These are phyloP conservation scores for Probaryconus sp. DNA, from an alignment of 1,140 invertebrate species.

Conservation along the genomic window DNA sequence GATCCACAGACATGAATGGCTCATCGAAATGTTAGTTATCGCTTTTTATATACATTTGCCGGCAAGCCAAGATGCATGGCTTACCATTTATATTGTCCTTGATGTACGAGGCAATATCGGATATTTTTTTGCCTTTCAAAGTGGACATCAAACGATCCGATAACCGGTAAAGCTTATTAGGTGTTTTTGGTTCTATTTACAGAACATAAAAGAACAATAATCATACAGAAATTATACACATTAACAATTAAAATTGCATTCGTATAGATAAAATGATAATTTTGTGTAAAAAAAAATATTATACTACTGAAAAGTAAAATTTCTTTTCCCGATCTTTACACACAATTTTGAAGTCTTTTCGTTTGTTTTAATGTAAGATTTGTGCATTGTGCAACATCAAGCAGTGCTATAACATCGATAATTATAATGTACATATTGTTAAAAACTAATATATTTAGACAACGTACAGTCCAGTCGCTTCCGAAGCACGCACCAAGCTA, in stretches of 20 bases:
- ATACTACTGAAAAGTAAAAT: neutral
- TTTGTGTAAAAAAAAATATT: constrained; percentile 16
- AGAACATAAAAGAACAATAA: constrained; percentile 69
- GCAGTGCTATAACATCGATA: constrained; percentile 26
- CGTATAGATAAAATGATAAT: no score
- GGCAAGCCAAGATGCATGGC: constrained; percentile 64
- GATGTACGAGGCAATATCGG: constrained; percentile 79
- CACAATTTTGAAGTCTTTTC: no score
- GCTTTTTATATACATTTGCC: constrained; percentile 7
- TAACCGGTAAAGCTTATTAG: constrained; percentile 75
- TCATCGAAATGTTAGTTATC: constrained; percentile 25
- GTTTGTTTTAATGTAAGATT: no score
- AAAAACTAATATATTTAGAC: constrained; percentile 37
- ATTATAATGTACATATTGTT: constrained; percentile 13
- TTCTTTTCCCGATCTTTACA: no score
- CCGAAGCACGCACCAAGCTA: constrained; percentile 93
- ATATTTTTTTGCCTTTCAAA: constrained; percentile 78
- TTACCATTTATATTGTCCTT: constrained; percentile 80
- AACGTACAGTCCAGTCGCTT: constrained; percentile 93
- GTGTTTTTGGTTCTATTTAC: constrained; percentile 73
- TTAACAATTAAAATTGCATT: constrained; percentile 29
- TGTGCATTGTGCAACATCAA: constrained; percentile 37
- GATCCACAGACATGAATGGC: no score
- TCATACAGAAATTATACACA: constrained; percentile 11
- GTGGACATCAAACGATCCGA: constrained; percentile 77